These are phyloP conservation scores for Raja brachyura DNA, from an alignment of 2,113 vertebrate genomes.

Conservation along the genomic window DNA sequence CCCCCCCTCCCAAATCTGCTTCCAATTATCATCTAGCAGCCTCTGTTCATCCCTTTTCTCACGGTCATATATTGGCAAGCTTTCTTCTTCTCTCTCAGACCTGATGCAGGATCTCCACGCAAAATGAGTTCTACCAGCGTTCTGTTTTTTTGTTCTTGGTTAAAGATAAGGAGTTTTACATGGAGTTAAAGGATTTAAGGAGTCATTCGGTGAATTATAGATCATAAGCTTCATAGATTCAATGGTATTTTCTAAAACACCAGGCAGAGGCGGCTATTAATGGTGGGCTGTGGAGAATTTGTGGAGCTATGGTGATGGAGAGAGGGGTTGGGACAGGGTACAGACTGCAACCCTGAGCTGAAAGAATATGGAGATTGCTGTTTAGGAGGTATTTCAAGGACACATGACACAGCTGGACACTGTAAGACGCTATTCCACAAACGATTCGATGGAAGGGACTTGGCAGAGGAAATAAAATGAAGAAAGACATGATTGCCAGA, in stretches of 20 bases:
- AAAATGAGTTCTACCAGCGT: too few relatives aligned
- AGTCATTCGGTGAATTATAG: not conserved
- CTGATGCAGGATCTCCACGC: too few relatives aligned
- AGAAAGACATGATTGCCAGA: not conserved
- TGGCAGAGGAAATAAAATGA: not conserved
- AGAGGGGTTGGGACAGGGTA: not conserved
- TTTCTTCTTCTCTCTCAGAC: too few relatives aligned
- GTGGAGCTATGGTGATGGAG: too few relatives aligned
- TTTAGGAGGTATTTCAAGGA: not conserved
- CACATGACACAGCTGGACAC: too few relatives aligned
- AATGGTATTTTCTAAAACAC: not conserved
- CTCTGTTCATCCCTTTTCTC: too few relatives aligned
- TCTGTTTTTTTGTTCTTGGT: too few relatives aligned
- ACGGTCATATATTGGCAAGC: too few relatives aligned
- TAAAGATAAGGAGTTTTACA: too few relatives aligned
- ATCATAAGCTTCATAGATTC: not conserved
- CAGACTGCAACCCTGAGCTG: not conserved
- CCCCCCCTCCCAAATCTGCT: too few relatives aligned
- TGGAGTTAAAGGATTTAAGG: too few relatives aligned
- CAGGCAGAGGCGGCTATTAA: not conserved
- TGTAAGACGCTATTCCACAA: not conserved
- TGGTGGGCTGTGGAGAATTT: not conserved
- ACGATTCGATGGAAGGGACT: not conserved
- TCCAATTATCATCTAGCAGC: too few relatives aligned
- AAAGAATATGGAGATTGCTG: not conserved